Evolutionary conservation across 1,140 invertebrate species (phyloP).

Genomic region (Meloidogyne exigua): DNA sequence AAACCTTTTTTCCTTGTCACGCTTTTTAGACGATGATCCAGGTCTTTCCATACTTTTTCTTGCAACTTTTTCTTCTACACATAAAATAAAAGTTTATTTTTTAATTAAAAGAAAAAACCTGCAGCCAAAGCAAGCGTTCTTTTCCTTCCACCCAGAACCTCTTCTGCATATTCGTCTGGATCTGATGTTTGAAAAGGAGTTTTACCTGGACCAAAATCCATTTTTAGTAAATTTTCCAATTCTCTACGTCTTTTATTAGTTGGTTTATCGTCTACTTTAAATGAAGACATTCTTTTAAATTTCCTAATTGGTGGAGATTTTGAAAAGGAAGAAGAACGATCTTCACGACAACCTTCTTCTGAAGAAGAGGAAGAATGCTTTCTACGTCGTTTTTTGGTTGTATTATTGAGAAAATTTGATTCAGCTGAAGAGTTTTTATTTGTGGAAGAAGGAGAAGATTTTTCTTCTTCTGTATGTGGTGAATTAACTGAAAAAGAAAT

Average conservation of each 20-base stretch:
- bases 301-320: not conserved
- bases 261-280: not conserved
- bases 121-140: constrained; percentile 24
- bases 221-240: constrained; percentile 37
- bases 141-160: constrained; percentile 30
- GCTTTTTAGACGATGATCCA: too few relatives aligned
- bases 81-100: not conserved
- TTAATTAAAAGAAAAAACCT: not conserved
- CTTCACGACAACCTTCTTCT: not conserved
- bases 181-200: constrained; percentile 43
- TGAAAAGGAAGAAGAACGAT: not conserved
- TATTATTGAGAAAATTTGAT: not conserved
- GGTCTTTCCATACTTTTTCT: not conserved
- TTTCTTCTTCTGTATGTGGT: not conserved
- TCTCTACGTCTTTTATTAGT: constrained; percentile 36
- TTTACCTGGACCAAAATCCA: constrained; percentile 44
- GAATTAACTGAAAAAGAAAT: constrained; percentile 4
- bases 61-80: not conserved
- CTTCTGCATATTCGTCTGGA: constrained; percentile 33
- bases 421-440: not conserved
- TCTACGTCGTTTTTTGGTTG: not conserved
- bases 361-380: not conserved
- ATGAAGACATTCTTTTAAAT: not conserved
- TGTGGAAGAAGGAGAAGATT: not conserved
- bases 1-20: too few relatives aligned